A percentile compares a stretch with the other conserved stretches of the same genome.
Conservation (phyloP, 1,140 invertebrate species). For the Halyomorpha halys region DNA sequence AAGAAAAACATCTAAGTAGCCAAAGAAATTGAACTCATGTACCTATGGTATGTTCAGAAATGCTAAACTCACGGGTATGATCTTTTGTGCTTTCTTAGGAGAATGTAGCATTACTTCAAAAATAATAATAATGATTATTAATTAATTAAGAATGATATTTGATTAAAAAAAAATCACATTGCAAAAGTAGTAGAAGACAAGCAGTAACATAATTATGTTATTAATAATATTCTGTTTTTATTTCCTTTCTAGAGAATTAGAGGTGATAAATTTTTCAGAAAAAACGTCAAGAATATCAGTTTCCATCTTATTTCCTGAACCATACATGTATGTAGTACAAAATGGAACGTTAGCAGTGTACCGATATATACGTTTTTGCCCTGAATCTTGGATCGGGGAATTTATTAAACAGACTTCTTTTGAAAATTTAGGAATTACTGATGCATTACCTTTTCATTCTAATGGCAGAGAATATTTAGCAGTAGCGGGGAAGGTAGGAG, state of each 20-base stretch:
- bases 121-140: too few relatives aligned
- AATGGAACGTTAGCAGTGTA: neutral
- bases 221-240: neutral
- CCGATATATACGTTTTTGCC: neutral
- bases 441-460: neutral
- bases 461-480: slow-evolving; percentile 5
- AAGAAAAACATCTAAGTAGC: too few relatives aligned
- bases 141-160: too few relatives aligned
- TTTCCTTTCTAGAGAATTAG: slow-evolving; percentile 3
- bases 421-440: neutral
- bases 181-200: too few relatives aligned
- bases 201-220: too few relatives aligned
- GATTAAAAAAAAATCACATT: too few relatives aligned
- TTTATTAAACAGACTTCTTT: neutral
- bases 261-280: neutral
- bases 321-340: neutral
- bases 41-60: too few relatives aligned
- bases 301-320: neutral
- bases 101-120: too few relatives aligned
- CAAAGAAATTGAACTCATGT: too few relatives aligned
- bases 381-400: neutral
- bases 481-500: neutral
- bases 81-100: too few relatives aligned
- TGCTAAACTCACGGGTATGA: too few relatives aligned
- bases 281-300: neutral